phyloP scores from a whole-genome alignment of 2,113 vertebrate genomes.

The Passer montanus region DNA sequence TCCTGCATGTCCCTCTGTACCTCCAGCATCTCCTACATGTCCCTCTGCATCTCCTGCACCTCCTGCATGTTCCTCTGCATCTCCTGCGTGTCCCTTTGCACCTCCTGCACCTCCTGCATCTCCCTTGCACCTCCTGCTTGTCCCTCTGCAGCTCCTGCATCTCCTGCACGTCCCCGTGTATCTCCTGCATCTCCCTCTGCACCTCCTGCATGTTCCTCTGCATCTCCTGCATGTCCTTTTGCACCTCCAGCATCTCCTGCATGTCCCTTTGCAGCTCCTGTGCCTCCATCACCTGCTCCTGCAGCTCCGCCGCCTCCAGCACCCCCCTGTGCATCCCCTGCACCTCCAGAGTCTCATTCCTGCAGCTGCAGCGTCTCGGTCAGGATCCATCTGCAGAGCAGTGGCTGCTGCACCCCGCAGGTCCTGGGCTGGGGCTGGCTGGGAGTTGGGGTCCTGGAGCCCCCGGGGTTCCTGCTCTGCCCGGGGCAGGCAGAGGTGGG shows the following conservation, averaged over 20 bases:
- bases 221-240: background rate
- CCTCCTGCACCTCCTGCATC: too few species aligned
- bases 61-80: background rate
- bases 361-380: background rate
- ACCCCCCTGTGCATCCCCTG: background rate
- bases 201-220: background rate
- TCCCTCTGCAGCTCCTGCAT: too few species aligned
- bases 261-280: background rate
- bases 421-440: background rate
- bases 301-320: background rate
- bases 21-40: background rate
- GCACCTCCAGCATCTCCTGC: background rate
- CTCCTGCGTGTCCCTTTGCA: too few species aligned
- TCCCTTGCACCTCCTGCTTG: too few species aligned
- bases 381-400: background rate
- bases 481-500: background rate
- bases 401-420: background rate
- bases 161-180: too few species aligned
- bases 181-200: too few species aligned
- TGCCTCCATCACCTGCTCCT: background rate
- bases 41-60: background rate
- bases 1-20: background rate
- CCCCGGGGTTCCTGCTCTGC: background rate
- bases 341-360: background rate
- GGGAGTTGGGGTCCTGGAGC: background rate